A percentile compares a stretch with the other conserved stretches of the same genome.
Evolutionary conservation across 2,797 vertebrate genomes (phyloP).

Genomic region (Mormyrus hasselquistii): DNA sequence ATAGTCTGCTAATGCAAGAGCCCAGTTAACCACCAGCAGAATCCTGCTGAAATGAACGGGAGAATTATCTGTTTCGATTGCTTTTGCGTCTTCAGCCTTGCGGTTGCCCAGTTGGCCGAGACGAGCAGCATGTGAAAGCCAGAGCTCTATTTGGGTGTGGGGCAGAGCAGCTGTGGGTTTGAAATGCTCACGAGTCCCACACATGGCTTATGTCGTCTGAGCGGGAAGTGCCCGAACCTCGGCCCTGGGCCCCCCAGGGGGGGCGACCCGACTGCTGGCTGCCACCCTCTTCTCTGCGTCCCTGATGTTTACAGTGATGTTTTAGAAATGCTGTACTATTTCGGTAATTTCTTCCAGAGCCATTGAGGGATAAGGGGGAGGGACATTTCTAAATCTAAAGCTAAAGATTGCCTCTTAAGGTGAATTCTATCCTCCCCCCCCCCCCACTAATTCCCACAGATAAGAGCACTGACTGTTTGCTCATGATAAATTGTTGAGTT

Average conservation of each 20-base stretch:
- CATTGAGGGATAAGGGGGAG: background rate
- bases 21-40: constrained; percentile 57
- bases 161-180: background rate
- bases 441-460: constrained; percentile 19
- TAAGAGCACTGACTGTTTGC: background rate
- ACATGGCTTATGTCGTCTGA: background rate
- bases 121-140: background rate
- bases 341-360: background rate
- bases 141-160: background rate
- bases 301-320: background rate
- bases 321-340: background rate
- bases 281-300: background rate
- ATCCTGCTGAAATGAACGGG: constrained; percentile 47
- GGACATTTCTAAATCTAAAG: background rate
- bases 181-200: background rate
- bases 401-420: background rate
- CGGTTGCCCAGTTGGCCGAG: background rate
- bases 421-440: background rate
- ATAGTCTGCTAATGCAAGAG: constrained; percentile 49
- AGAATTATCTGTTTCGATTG: constrained; percentile 41
- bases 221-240: background rate
- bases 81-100: constrained; percentile 6
- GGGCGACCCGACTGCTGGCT: background rate
- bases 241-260: background rate
- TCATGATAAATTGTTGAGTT: constrained; percentile 5